Evolutionary conservation across 2,888 invertebrate species (phyloP).

Genomic region (Electrophaes corylata): DNA sequence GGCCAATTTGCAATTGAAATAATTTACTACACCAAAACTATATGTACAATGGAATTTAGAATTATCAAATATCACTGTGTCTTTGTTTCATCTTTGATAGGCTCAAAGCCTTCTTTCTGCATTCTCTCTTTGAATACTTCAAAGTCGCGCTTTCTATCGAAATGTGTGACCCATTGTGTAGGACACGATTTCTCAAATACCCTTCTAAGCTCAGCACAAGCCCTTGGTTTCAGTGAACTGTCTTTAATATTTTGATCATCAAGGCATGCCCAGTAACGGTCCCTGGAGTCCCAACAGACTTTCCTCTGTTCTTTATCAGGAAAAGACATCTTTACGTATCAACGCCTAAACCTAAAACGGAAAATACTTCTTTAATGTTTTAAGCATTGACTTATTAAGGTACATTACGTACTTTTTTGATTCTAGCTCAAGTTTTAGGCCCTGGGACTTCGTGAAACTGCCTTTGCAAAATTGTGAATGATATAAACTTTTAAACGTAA

Average conservation of each 20-base stretch:
- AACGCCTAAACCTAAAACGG: constrained; percentile 66
- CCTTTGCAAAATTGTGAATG: constrained; percentile 22
- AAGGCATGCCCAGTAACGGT: constrained; percentile 95
- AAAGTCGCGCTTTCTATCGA: constrained; percentile 95
- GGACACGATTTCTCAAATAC: constrained; percentile 91
- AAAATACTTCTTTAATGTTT: constrained; percentile 38
- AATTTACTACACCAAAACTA: constrained; percentile 73
- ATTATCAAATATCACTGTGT: constrained; percentile 52
- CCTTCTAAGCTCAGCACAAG: constrained; percentile 89
- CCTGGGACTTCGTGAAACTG: constrained; percentile 23
- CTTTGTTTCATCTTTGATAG: constrained; percentile 78
- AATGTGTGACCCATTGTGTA: constrained; percentile 96
- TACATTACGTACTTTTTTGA: not conserved
- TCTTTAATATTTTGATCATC: constrained; percentile 87
- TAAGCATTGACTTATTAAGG: constrained; percentile 1
- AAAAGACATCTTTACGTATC: constrained; percentile 87
- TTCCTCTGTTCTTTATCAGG: constrained; percentile 91
- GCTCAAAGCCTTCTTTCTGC: constrained; percentile 93
- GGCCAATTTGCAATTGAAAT: constrained; percentile 55
- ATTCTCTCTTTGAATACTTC: constrained; percentile 94
- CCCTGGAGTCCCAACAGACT: constrained; percentile 93
- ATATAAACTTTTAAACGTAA: constrained; percentile 2
- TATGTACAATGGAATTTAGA: constrained; percentile 66
- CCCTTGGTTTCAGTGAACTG: constrained; percentile 76
- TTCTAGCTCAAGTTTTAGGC: constrained; percentile 8